These are phyloP conservation scores for Megaptera novaeangliae DNA, from an alignment of 2,113 vertebrate genomes.

Conservation along the genomic window DNA sequence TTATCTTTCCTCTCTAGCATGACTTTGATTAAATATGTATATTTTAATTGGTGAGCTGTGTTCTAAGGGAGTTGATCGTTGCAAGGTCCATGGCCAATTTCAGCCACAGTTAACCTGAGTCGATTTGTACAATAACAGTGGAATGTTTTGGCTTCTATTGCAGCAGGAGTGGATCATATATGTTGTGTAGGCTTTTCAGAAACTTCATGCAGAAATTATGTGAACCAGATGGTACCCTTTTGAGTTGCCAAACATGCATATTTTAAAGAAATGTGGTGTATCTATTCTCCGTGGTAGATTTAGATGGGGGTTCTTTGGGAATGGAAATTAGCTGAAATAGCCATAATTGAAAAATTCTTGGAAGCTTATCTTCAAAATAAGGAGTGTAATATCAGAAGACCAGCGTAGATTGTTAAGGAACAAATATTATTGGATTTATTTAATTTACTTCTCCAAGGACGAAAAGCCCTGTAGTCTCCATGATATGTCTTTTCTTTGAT, in stretches of 20 bases:
- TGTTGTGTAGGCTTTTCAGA: constrained; percentile 12
- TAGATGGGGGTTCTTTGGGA: background rate
- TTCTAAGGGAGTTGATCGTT: background rate
- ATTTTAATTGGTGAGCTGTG: background rate
- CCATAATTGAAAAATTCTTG: background rate
- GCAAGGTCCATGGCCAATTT: background rate
- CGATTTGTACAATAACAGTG: background rate
- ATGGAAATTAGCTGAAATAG: background rate
- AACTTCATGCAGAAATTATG: background rate
- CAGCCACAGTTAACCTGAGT: background rate
- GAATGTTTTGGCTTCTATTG: background rate
- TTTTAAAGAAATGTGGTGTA: constrained; percentile 29
- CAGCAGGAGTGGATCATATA: background rate
- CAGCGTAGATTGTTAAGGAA: background rate
- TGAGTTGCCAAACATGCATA: constrained; percentile 27
- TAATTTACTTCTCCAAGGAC: background rate
- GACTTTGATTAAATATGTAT: background rate
- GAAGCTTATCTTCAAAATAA: background rate
- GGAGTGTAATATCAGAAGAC: background rate
- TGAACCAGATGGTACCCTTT: constrained; percentile 50
- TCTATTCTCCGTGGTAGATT: background rate
- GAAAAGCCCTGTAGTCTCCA: background rate
- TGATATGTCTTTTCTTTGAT: background rate
- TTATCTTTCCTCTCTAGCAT: background rate
- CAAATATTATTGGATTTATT: background rate